Percentiles rank a stretch among this genome's conserved stretches.
phyloP scores from a whole-genome alignment of 1,140 invertebrate genomes.

The Bombyx mandarina region DNA sequence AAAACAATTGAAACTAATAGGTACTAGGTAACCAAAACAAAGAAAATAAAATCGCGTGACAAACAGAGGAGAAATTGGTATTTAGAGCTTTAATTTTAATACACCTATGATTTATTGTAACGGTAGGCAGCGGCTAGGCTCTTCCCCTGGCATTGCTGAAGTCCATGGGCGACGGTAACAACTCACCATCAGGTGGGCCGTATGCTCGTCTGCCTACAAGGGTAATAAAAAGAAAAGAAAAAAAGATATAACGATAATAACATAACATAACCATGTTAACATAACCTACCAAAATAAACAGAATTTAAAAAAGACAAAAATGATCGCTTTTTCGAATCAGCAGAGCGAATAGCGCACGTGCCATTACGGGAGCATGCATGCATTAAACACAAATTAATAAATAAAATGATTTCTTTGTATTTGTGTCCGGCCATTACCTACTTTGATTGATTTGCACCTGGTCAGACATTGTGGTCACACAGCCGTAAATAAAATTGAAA shows the following conservation, averaged over 20 bases:
- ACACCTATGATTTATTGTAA: no score
- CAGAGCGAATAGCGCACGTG: constrained; percentile 22
- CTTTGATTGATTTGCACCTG: constrained; percentile 22
- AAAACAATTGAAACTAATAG: neutral
- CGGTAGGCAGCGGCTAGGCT: no score
- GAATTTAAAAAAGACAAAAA: neutral
- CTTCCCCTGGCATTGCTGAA: no score
- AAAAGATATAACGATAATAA: no score
- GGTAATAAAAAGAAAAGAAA: no score
- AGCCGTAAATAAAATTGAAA: no score
- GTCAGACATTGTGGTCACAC: neutral
- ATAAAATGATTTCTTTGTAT: constrained; percentile 1
- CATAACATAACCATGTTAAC: no score
- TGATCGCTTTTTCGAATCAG: constrained; percentile 15
- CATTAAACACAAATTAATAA: constrained; percentile 8
- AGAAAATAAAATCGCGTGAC: neutral
- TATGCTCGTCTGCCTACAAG: no score
- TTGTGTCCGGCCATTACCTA: neutral
- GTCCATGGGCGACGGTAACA: no score
- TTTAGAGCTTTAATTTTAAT: neutral
- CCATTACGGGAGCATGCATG: constrained; percentile 3
- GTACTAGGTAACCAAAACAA: neutral
- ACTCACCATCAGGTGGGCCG: no score
- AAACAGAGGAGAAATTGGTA: neutral
- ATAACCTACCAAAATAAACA: no score